These are phyloP conservation scores for Parazoanthus atlanticus DNA, from an alignment of 92 coral and sea anemone species.

Conservation along the genomic window DNA sequence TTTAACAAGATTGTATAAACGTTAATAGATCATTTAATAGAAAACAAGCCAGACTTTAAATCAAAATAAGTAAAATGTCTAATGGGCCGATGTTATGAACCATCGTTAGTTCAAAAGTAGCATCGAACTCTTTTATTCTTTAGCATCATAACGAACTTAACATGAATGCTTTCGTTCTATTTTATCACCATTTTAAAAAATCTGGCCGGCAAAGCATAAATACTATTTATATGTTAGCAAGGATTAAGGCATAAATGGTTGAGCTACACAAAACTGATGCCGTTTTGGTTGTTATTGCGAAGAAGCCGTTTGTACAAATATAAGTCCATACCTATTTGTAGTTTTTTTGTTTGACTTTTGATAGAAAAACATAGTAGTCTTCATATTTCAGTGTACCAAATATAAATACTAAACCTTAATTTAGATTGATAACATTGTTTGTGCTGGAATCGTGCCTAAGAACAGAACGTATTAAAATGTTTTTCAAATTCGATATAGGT, in stretches of 20 bases:
- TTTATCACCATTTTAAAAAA: neutral
- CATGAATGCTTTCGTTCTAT: neutral
- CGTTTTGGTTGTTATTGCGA: neutral
- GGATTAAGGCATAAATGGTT: neutral
- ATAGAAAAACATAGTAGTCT: neutral
- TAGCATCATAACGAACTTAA: neutral
- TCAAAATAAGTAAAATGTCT: no score
- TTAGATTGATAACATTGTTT: no score
- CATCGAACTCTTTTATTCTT: no score
- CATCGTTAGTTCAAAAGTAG: no score
- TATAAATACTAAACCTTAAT: no score
- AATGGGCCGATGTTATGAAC: no score
- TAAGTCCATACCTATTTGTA: no score
- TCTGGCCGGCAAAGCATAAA: neutral
- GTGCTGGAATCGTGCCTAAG: neutral
- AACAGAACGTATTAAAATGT: neutral
- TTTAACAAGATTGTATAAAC: neutral
- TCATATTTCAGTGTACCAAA: neutral
- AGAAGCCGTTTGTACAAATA: neutral
- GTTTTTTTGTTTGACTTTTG: neutral
- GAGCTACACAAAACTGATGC: neutral
- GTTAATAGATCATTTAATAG: neutral
- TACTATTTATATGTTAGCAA: no score
- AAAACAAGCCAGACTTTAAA: neutral
- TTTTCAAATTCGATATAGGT: neutral